Base-by-base conservation (phyloP, 1,140 invertebrate genomes). In the Palaemon carinicauda region DNA sequence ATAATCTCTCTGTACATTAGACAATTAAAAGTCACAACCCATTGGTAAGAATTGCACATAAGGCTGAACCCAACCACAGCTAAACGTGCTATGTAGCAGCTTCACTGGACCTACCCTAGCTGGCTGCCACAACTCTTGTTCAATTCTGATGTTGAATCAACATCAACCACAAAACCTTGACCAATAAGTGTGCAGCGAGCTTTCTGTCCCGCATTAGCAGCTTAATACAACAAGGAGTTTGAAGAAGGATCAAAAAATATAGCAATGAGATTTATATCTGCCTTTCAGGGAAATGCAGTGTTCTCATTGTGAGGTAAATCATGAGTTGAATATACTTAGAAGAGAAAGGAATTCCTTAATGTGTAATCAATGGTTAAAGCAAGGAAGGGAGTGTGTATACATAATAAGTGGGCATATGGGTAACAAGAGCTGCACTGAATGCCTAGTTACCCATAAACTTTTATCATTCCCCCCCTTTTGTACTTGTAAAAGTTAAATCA, bases 1-100 rank as follows among this genome's bases (percentile, higher is more conserved):
- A 81, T 87, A 87, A 82, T 87, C 85, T 87, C 82, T 84, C 85
- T 87, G 85, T 87, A 87, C 85, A 87, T 80, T 87, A 87, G 85
- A 87, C 85, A 87, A 41, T 41, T 82, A 52, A 71, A 87, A 87
- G 85, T 87, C 85, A 87, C 85, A 87, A 87, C 85, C 85, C 85
- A 87, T 60, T 81, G 85, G 85, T 81, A 87, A 87, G 85, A 87
- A 87, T 87, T 87, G 85, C 85, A 87, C 85, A 87, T 87, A 82
- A 87, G 85, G 85, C 80, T 82, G 85, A 81, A 77, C 85, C 71
- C 10, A 87, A 87, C 79, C 79, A 74, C 79, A 80, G 78, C 69
- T 75, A 80, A 41, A 87, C 84, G 33, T 80, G 56, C 82, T 65
- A 78, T 52, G 41, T 71, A 78, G 77, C 60, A 65, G 65, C 80